Evolutionary conservation across 1,140 invertebrate species (phyloP).

Genomic region (Adelges cooleyi): DNA sequence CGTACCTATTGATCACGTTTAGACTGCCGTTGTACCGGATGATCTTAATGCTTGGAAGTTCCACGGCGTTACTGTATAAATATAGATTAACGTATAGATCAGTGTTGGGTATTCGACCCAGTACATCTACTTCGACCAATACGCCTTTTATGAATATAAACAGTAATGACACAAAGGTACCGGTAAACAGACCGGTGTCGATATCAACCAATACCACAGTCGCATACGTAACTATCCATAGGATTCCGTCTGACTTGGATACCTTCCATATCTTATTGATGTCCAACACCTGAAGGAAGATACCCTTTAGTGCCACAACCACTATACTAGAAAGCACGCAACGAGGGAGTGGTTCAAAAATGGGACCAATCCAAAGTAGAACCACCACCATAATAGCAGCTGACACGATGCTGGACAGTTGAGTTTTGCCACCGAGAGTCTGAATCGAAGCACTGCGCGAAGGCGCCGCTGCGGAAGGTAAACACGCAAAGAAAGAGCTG

Average conservation of each 20-base stretch:
- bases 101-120: slow-evolving; percentile 39
- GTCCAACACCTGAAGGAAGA: slow-evolving; percentile 56
- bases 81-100: slow-evolving; percentile 41
- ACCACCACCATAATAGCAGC: slow-evolving; percentile 57
- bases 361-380: slow-evolving; percentile 69
- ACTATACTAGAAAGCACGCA: slow-evolving; percentile 54
- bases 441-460: slow-evolving; percentile 72
- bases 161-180: slow-evolving; percentile 43
- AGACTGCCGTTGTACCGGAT: neutral
- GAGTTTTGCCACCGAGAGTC: slow-evolving; percentile 63
- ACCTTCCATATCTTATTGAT: slow-evolving; percentile 41
- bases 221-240: slow-evolving; percentile 47
- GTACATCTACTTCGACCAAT: slow-evolving; percentile 31
- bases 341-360: slow-evolving; percentile 67
- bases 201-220: slow-evolving; percentile 48
- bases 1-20: slow-evolving; percentile 15
- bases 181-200: slow-evolving; percentile 46
- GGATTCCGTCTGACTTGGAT: slow-evolving; percentile 44
- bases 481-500: slow-evolving; percentile 71
- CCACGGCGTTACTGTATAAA: slow-evolving; percentile 29
- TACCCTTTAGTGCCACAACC: slow-evolving; percentile 60
- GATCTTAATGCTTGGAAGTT: slow-evolving; percentile 1
- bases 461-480: slow-evolving; percentile 69
- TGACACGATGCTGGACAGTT: slow-evolving; percentile 61
- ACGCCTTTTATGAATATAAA: slow-evolving; percentile 38